Percentiles rank a stretch among this genome's conserved stretches.
Conservation (phyloP, 37 sponge, comb jelly and placozoan genomes). For the Tethya wilhelma region DNA sequence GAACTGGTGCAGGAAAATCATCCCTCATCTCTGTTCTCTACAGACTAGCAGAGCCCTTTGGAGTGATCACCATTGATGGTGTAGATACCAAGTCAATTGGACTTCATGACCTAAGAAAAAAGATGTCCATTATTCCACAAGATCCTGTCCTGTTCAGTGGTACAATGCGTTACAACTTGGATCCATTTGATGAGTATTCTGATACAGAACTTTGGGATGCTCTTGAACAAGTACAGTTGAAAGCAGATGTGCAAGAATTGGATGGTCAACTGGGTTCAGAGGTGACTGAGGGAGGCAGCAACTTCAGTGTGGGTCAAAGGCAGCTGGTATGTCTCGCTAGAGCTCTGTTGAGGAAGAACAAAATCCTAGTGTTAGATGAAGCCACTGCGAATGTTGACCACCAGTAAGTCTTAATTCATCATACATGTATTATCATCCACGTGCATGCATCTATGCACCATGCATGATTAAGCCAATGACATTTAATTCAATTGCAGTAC, state of each 20-base stretch:
- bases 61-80: slow-evolving; percentile 81
- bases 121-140: slow-evolving; percentile 90
- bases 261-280: slow-evolving; percentile 56
- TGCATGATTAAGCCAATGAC: too few species aligned
- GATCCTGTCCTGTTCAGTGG: slow-evolving; percentile 95
- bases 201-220: slow-evolving; percentile 82
- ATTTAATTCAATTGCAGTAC: too few species aligned
- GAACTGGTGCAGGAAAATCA: slow-evolving; percentile 96
- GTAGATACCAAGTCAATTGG: slow-evolving; percentile 71
- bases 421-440: too few species aligned
- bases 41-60: slow-evolving; percentile 87
- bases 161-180: slow-evolving; percentile 89
- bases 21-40: slow-evolving; percentile 84
- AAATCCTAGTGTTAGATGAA: slow-evolving; percentile 85
- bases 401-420: too few species aligned
- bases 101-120: slow-evolving; percentile 79
- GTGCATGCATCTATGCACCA: too few species aligned
- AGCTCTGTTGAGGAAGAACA: slow-evolving; percentile 80
- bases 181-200: slow-evolving; percentile 81
- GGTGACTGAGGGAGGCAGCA: slow-evolving; percentile 83
- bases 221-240: slow-evolving; percentile 83
- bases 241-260: slow-evolving; percentile 49
- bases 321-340: slow-evolving; percentile 88
- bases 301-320: slow-evolving; percentile 89
- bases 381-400: slow-evolving; percentile 92